Percentiles rank a stretch among this genome's conserved stretches.
Evolutionary conservation across 2,797 vertebrate species (phyloP).

Genomic region (Anolis apletophallus): DNA sequence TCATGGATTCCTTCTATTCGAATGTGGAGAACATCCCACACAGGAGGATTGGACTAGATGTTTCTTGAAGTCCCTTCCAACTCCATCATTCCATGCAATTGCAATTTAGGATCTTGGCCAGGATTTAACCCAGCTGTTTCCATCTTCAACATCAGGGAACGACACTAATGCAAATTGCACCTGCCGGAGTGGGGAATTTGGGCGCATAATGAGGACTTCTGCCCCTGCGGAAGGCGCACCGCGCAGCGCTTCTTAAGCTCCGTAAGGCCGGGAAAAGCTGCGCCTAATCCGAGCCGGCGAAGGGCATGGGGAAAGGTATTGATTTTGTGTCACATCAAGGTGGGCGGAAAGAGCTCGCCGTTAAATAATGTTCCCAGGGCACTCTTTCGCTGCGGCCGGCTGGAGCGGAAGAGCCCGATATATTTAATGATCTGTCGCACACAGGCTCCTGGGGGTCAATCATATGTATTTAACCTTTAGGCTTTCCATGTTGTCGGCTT

Average conservation of each 20-base stretch:
- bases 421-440: constrained; percentile 82
- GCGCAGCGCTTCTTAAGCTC: constrained; percentile 26
- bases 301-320: constrained; percentile 66
- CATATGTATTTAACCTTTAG: constrained; percentile 87
- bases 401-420: constrained; percentile 72
- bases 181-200: not conserved
- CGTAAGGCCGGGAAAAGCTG: constrained; percentile 66
- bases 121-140: not conserved
- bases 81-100: too few species aligned
- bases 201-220: not conserved
- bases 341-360: constrained; percentile 72
- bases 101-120: not conserved
- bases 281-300: constrained; percentile 68
- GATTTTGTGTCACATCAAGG: constrained; percentile 79
- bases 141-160: not conserved
- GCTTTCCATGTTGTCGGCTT: constrained; percentile 72
- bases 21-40: too few species aligned
- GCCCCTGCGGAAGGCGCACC: not conserved
- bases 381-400: constrained; percentile 75
- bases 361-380: constrained; percentile 76
- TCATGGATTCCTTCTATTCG: too few species aligned
- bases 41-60: too few species aligned
- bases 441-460: constrained; percentile 78
- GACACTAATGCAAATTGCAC: not conserved
- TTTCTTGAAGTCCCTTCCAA: too few species aligned